Evolutionary conservation across 2,888 invertebrate species (phyloP), one percentile per base, ranked within the genome.

Genomic region (Drosophila mulleri): DNA sequence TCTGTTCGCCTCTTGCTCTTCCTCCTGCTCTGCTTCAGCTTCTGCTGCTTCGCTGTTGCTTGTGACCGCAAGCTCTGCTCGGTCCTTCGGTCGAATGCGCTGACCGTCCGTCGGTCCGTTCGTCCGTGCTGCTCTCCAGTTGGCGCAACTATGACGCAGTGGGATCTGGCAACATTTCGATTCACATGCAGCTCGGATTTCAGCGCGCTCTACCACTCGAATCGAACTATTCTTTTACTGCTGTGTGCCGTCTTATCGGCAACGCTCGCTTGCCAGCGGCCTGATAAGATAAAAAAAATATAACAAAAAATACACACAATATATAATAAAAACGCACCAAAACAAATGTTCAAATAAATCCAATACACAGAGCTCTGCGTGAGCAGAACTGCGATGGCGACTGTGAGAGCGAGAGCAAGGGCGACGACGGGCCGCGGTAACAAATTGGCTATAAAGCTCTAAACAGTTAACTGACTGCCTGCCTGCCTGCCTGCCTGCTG

Each of bases 151-250:
- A 67, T 82, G 79, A 75, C 83, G 75, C 82, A 77, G 75, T 72
- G 56, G 68, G 37, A 59, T 47, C 35, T 50, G 37, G 58, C 50
- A 64, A 64, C 48, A 82, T 29, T 80, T 53, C 47, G 45, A 60
- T 88, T 86, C 83, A 56, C 83, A 83, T 67, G 81, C 89, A 76
- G 83, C 80, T 83, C 89, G 58, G 47, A 72, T 83, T 83, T 59
- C 65, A 37, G 41, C 48, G 23, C 60, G 44, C 60, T 35, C 41
- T 52, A 53, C 53, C 61, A 63, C 58, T 47, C 37, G 71, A 69
- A 72, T 67, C 56, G 26, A 83, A 58, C 67, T 48, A 54, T 62
- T 52, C 62, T 32, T 50, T 50, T 47, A 44, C 48, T 58, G 29
- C 61, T 57, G 18, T 41, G 41, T 18, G 9, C 23, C 12, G 56